Conservation (phyloP, 2,113 vertebrate species). For the Macquaria australasica region DNA sequence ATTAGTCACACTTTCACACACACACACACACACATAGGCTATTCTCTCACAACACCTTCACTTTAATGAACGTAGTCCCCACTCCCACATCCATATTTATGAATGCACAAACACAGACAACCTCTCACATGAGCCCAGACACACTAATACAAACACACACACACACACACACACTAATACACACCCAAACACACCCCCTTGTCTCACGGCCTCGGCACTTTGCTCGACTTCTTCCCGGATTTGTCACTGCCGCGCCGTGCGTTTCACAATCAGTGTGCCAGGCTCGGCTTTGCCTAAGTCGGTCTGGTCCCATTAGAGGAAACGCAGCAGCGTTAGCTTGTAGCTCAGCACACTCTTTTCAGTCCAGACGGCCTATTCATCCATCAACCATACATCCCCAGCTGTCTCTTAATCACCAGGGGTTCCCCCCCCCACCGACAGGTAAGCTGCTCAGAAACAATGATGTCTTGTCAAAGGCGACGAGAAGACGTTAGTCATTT, state of each 20-base stretch:
- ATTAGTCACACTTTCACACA: slow-evolving; percentile 37
- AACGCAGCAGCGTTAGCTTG: not conserved
- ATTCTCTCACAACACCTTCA: not conserved
- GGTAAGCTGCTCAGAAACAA: slow-evolving; percentile 69
- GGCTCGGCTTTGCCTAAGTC: slow-evolving; percentile 20
- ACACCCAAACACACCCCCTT: slow-evolving; percentile 50
- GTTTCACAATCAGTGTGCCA: slow-evolving; percentile 55
- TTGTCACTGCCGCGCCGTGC: slow-evolving; percentile 23
- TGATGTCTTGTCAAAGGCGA: slow-evolving; percentile 55
- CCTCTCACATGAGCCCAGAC: not conserved
- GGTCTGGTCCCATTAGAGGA: slow-evolving; percentile 21
- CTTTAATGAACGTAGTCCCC: slow-evolving; percentile 12
- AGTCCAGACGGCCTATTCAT: slow-evolving; percentile 58
- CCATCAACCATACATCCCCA: slow-evolving; percentile 35
- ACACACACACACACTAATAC: not conserved
- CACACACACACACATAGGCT: not conserved
- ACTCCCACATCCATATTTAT: slow-evolving; percentile 3
- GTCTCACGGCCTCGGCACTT: slow-evolving; percentile 10
- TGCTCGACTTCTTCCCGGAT: slow-evolving; percentile 43
- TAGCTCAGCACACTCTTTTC: not conserved
- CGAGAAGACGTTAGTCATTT: slow-evolving; percentile 51
- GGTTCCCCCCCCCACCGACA: slow-evolving; percentile 28
- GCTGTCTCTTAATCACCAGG: slow-evolving; percentile 65
- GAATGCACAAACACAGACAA: slow-evolving; percentile 9
- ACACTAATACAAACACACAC: not conserved